A percentile compares a stretch with the other conserved stretches of the same genome.
Conservation (phyloP, 2,113 vertebrate species). For the Hemiprocne comata region DNA sequence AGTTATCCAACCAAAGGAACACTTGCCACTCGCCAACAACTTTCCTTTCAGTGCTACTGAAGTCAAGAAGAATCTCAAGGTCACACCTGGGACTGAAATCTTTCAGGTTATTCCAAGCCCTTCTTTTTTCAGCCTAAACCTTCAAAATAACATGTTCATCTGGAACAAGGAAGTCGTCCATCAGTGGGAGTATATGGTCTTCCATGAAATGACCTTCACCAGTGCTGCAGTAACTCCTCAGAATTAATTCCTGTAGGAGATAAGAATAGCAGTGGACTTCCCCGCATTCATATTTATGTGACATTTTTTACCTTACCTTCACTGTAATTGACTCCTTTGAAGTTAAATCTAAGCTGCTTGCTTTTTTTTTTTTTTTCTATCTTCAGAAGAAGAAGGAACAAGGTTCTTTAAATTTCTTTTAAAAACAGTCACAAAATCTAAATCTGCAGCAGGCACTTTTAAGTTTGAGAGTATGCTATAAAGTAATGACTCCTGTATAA, state of each 20-base stretch:
- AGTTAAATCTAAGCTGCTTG: slow-evolving; percentile 8
- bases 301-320: not conserved
- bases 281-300: not conserved
- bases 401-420: not conserved
- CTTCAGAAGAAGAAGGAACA: not conserved
- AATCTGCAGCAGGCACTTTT: not conserved
- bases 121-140: not conserved
- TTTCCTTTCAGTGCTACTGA: not conserved
- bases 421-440: not conserved
- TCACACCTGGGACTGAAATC: not conserved
- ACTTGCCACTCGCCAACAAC: not conserved
- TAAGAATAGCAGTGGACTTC: not conserved
- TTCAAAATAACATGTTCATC: not conserved
- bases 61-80: not conserved
- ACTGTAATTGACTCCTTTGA: not conserved
- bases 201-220: not conserved
- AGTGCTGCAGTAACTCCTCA: not conserved
- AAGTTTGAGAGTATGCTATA: not conserved
- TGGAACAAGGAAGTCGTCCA: not conserved
- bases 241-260: not conserved
- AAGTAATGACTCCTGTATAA: not conserved
- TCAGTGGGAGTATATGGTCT: not conserved
- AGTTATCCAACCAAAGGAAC: not conserved
- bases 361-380: not conserved
- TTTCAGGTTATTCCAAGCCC: not conserved